These are phyloP conservation scores for Scrobipalpa costella DNA, from an alignment of 2,888 invertebrate genomes.

Conservation along the genomic window DNA sequence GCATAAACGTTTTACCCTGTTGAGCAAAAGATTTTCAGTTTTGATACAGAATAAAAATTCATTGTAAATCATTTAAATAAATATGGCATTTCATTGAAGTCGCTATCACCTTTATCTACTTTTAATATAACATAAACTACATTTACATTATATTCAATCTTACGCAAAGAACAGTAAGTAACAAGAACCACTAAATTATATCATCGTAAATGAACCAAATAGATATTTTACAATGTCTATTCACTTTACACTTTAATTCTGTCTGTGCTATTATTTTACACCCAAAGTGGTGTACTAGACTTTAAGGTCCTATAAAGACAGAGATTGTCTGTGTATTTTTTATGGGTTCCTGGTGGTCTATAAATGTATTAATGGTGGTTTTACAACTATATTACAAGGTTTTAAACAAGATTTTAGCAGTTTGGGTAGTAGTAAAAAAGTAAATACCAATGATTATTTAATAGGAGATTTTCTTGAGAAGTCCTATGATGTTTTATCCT, in stretches of 20 bases:
- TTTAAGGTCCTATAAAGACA: slow-evolving; percentile 1
- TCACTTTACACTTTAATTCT: slow-evolving; percentile 3
- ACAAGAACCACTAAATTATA: too few species aligned
- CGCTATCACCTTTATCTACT: too few species aligned
- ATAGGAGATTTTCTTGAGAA: neutral
- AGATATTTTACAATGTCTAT: slow-evolving; percentile 24
- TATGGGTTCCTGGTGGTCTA: neutral
- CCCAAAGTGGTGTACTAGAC: neutral
- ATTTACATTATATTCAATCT: too few species aligned
- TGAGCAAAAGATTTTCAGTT: too few species aligned
- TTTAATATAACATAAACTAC: too few species aligned
- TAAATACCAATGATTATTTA: neutral
- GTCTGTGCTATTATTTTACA: slow-evolving; percentile 3
- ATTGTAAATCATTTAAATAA: too few species aligned
- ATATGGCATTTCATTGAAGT: too few species aligned
- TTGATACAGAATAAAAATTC: too few species aligned
- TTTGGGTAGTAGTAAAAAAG: neutral
- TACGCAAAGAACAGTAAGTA: too few species aligned
- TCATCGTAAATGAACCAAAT: neutral
- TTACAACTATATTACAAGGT: neutral
- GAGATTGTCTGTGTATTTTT: neutral
- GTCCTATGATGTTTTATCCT: neutral
- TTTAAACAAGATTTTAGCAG: neutral
- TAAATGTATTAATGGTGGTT: slow-evolving; percentile 11
- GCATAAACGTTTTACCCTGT: too few species aligned